phyloP scores from a whole-genome alignment of 2,888 invertebrate genomes.

The Tenthredo amoena region DNA sequence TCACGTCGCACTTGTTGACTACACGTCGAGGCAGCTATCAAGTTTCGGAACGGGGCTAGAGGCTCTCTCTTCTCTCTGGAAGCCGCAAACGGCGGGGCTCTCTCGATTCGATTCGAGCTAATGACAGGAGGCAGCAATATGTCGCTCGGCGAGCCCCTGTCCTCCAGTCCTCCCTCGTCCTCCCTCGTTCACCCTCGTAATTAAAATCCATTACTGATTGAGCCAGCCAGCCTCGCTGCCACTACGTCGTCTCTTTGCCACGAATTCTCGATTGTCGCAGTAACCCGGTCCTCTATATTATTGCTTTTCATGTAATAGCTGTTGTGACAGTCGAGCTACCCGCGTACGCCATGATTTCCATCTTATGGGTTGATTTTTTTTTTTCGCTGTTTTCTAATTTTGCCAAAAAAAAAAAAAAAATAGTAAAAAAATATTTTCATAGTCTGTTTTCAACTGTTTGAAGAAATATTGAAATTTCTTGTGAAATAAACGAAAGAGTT shows the following conservation, averaged over 20 bases:
- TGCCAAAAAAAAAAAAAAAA: too few species aligned
- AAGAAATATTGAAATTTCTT: not conserved
- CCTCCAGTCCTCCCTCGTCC: conserved; percentile 16
- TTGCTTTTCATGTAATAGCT: conserved; percentile 15
- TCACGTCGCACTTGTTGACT: conserved; percentile 50
- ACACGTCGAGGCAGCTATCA: conserved; percentile 45
- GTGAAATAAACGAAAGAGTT: not conserved
- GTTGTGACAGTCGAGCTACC: not conserved
- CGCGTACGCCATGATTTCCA: not conserved
- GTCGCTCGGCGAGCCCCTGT: conserved; percentile 48
- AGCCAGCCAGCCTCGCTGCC: conserved; percentile 34
- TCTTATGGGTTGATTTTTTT: not conserved
- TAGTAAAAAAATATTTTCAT: too few species aligned
- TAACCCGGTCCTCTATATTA: not conserved
- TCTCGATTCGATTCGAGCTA: conserved; percentile 54
- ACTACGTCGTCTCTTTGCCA: not conserved
- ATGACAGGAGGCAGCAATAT: conserved; percentile 56
- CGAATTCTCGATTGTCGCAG: conserved; percentile 9
- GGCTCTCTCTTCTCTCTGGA: not conserved
- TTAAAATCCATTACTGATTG: conserved; percentile 56
- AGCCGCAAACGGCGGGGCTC: conserved; percentile 37
- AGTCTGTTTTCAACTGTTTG: not conserved
- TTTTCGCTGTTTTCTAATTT: not conserved
- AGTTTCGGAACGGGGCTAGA: conserved; percentile 29
- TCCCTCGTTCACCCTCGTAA: conserved; percentile 51